These are phyloP conservation scores for Bombus turneri DNA, from an alignment of 1,140 invertebrate genomes.

Conservation along the genomic window DNA sequence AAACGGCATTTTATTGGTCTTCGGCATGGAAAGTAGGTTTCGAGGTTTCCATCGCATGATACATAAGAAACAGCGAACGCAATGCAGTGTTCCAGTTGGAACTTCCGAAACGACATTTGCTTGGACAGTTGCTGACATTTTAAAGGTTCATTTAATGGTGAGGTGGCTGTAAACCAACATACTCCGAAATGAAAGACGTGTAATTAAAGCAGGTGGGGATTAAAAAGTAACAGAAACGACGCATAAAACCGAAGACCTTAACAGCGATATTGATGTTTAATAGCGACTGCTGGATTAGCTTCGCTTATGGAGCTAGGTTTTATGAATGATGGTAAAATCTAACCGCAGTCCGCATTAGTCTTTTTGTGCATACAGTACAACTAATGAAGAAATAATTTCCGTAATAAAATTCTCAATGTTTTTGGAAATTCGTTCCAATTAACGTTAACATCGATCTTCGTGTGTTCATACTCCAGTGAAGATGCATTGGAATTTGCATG, in stretches of 20 bases:
- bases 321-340: slow-evolving; percentile 32
- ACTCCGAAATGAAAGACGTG: background rate
- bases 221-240: background rate
- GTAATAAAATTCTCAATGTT: background rate
- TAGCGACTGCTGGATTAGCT: slow-evolving; percentile 21
- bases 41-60: background rate
- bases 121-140: background rate
- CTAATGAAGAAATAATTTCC: background rate
- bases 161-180: background rate
- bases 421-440: background rate
- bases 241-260: slow-evolving; percentile 34
- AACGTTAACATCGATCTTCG: background rate
- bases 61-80: background rate
- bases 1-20: background rate
- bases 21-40: background rate
- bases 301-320: background rate
- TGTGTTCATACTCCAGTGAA: too few relatives aligned
- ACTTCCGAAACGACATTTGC: background rate
- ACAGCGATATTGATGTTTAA: slow-evolving; percentile 36
- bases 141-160: background rate
- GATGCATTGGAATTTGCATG: too few relatives aligned
- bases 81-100: background rate
- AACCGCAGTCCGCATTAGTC: background rate
- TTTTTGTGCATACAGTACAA: background rate
- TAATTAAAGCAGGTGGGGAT: background rate